Evolutionary conservation across 2,888 invertebrate species (phyloP), one percentile per base, ranked within the genome.

Genomic region (Candidula unifasciata): DNA sequence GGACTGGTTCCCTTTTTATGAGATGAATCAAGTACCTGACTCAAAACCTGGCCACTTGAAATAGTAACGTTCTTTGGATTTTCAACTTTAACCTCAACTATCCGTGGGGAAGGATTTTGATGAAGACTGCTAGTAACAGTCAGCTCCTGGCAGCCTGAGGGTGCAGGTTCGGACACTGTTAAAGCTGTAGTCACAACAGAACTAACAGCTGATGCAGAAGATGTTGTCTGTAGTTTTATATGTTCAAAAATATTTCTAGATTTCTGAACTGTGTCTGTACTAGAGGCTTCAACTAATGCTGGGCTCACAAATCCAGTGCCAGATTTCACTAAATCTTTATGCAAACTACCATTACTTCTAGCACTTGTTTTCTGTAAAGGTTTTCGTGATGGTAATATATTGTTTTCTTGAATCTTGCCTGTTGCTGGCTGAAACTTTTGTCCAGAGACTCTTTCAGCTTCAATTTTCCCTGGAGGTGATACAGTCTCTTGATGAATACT

Each of bases 181-280:
- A n/a, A 37, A 78, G 24, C 37, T 64, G 2, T 52, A 44, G 18
- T 13, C 0, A 52, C 8, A 27, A 30, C 2, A 44, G 44, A n/a
- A 30, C 52, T 68, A 66, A 21, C 30, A 27, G 13, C 66, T 18
- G n/a, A 0, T 13, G 60, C 21, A 18, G 37, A 18, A 71, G 69
- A 80, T 6, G 80, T 24, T 13, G 69, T 18, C 21, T 54, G 71
- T 35, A 16, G 13, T 71, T 24, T 80, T 35, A 80, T 33, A 30
- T 80, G 69, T 0, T 80, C 80, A 80, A 80, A 71, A 27, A 69
- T 80, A 69, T 71, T 80, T 44, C 79, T 66, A 0, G 68, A 68
- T 6, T 21, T 37, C 44, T 54, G 74, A 54, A 30, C 21, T 30
- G 1, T 21, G 30, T 54, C 74, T 54, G 74, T n/a, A 13, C 37